Evolutionary conservation across 2,797 vertebrate genomes (phyloP), one percentile per base, ranked within the genome.

Genomic region (Aplochiton taeniatus): DNA sequence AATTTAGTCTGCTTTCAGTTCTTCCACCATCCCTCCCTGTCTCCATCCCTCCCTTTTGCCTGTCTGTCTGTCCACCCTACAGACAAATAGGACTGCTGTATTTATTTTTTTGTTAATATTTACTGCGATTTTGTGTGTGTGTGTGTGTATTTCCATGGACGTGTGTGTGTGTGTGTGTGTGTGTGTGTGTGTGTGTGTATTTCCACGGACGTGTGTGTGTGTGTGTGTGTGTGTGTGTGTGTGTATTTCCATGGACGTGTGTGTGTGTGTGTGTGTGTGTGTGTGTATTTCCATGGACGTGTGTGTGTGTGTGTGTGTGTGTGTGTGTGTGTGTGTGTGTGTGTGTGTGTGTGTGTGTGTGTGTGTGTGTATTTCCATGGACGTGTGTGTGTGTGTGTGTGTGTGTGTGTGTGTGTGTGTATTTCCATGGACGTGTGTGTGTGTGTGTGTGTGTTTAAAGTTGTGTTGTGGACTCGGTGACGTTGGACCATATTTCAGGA

Each of bases 81-180:
- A 62, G 66, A 68, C 48, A 63, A 50, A 58, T 69, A 60, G 58
- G 16, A 50, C 50, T 41, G 31, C 45, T 52, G 13, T 58, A 63
- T 69, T 63, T 63, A 51, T 43, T 58, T 69, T 53, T 52, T 11
- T 1, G 41, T 46, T 31, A 12, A 59, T 62, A 69, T 69, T 69
- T 69, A 63, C 67, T 51, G 61, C 14, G 42, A 42, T 20, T 20
- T 42, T 45, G 14, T 17, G 13, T 17, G 42, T 18, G 9, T 20
- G 60, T 45, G 53, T 11, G 16, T 48, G 43, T 63, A 10, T 13
- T 55, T 57, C 18, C 50, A 17, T 58, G 31, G 11, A 16, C 47
- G 58, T 44, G 9, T 62, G 45, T 61, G 11, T 31, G 16, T 46
- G 11, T 61, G 16, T 43, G 14, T 60, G 8, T 19, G 2, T 54